Evolutionary conservation across 2,113 vertebrate species (phyloP).

Genomic region (Rousettus leschenaultii): DNA sequence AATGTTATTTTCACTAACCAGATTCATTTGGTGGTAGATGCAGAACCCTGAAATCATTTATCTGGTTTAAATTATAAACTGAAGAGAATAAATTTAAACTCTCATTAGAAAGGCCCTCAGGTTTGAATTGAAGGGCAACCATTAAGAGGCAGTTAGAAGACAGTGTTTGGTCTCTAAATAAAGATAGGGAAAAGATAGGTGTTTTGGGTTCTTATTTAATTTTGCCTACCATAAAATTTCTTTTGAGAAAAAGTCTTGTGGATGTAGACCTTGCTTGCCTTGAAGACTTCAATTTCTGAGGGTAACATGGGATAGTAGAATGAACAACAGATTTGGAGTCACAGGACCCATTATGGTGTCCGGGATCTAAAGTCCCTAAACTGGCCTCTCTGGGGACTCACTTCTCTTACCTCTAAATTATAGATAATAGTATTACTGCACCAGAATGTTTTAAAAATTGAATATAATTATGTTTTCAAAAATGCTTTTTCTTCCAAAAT

Average conservation of each 20-base stretch:
- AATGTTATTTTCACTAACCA: not conserved
- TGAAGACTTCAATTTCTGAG: not conserved
- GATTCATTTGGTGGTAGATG: not conserved
- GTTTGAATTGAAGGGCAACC: not conserved
- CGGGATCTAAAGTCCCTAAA: not conserved
- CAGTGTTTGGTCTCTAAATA: not conserved
- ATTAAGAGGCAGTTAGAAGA: not conserved
- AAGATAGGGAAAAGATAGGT: not conserved
- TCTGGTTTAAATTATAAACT: not conserved
- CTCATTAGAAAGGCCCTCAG: not conserved
- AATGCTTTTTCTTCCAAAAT: not conserved
- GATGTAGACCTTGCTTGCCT: not conserved
- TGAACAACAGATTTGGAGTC: not conserved
- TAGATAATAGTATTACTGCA: not conserved
- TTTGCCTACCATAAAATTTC: not conserved
- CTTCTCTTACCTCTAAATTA: not conserved
- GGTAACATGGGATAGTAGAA: not conserved
- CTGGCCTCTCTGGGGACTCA: not conserved
- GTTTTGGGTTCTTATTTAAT: not conserved
- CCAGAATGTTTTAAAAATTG: not conserved
- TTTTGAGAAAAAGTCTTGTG: not conserved
- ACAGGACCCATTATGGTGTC: not conserved
- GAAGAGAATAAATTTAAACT: not conserved
- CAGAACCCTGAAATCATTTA: not conserved
- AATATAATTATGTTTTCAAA: not conserved